Evolutionary conservation across 2,888 invertebrate genomes (phyloP).

Genomic region (Escarpia spicata): DNA sequence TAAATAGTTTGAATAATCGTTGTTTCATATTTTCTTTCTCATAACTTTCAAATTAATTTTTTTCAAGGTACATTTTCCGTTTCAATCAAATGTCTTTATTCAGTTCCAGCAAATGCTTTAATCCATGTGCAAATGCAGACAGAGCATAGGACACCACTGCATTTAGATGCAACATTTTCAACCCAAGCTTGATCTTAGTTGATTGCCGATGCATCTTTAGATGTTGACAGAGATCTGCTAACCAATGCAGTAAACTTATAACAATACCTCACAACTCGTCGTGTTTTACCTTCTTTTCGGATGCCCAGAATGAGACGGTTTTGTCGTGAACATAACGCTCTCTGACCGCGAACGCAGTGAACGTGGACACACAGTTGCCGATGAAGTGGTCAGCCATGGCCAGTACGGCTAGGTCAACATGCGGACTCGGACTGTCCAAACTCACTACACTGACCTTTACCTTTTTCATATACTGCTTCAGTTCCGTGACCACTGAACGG

Average conservation of each 20-base stretch:
- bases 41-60: neutral
- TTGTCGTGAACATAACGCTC: constrained; percentile 86
- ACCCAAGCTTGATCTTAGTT: neutral
- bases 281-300: constrained; percentile 30
- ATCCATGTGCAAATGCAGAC: too few species aligned
- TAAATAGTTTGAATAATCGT: neutral
- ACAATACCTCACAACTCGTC: neutral
- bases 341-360: constrained; percentile 92
- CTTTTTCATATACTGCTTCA: constrained; percentile 29
- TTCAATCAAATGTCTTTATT: too few species aligned
- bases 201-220: neutral
- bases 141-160: too few species aligned
- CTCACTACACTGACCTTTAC: constrained; percentile 71
- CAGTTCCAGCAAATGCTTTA: too few species aligned
- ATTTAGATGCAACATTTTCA: too few species aligned
- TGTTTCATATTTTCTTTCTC: neutral
- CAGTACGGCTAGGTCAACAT: constrained; percentile 90
- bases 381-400: constrained; percentile 92
- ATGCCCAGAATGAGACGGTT: constrained; percentile 89
- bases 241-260: neutral
- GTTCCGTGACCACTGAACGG: constrained; percentile 81
- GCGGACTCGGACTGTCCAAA: constrained; percentile 75
- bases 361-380: constrained; percentile 97
- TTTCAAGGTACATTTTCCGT: too few species aligned
- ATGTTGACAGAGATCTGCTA: neutral